Evolutionary conservation across 2,888 invertebrate genomes (phyloP), one percentile per base, ranked within the genome.

Genomic region (Fabriciana adippe): DNA sequence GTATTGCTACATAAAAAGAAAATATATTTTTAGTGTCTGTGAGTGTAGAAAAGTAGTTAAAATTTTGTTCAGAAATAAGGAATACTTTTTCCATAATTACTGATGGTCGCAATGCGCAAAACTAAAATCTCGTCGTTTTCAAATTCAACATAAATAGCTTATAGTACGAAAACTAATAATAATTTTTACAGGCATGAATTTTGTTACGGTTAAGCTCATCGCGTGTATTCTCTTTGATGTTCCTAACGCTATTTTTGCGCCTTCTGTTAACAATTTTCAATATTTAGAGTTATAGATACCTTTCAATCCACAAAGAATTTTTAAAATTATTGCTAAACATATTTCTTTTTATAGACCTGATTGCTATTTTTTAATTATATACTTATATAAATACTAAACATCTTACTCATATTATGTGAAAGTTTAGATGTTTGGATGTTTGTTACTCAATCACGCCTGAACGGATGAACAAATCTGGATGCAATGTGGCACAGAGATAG

Each of bases 201-300:
- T 81, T 82, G 79, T 76, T 78, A 80, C 77, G 76, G 76, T 71
- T 79, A 73, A 78, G 64, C 72, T 70, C 73, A 71, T 74, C 72
- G 72, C 74, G 72, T 70, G 69, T 74, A 68, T 69, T 73, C 73
- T 73, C 74, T 78, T 76, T 78, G 77, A 78, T 79, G 78, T 77
- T 73, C 72, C 67, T 62, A 67, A 64, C 62, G 70, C 73, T 74
- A 75, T 75, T 75, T 76, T 73, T 71, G 66, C 50, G 11, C 70
- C 59, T 61, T 69, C 65, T 64, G 55, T 41, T 69, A 71, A 71
- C 65, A 64, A 68, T 55, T 70, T 56, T 60, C 21, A 60, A 59
- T 69, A 26, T 26, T 26, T 26, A 65, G 48, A 60, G 62, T 70
- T 65, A 53, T 35, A 54, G 64, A 47, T 60, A 41, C 53, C 60